Conservation (phyloP, 2,113 vertebrate genomes). For the Cynocephalus volans region DNA sequence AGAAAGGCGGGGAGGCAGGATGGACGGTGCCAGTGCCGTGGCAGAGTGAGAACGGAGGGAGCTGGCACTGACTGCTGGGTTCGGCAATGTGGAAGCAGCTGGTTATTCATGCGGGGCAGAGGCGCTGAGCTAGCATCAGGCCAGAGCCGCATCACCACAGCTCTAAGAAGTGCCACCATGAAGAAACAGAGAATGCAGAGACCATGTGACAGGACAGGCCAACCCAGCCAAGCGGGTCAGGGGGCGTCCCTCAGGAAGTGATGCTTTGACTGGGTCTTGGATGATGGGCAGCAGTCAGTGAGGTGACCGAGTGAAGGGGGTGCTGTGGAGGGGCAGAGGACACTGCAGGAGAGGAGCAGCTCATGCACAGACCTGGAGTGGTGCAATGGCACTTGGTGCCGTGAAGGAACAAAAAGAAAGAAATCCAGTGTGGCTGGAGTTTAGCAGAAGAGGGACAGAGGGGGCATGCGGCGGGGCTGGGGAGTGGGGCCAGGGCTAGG, state of each 20-base stretch:
- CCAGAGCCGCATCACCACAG: neutral
- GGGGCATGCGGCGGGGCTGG: rapidly evolving
- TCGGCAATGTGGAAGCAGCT: neutral
- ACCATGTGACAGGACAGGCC: neutral
- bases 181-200: neutral
- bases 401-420: neutral
- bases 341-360: neutral
- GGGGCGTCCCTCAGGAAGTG: neutral
- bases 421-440: neutral
- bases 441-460: neutral
- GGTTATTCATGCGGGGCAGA: rapidly evolving
- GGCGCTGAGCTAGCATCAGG: neutral
- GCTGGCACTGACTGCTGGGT: neutral
- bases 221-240: neutral
- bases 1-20: neutral
- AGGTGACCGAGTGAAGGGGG: too few relatives aligned
- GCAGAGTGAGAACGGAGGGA: rapidly evolving
- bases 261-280: neutral
- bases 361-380: neutral
- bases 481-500: neutral
- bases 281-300: neutral
- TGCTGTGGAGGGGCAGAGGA: neutral
- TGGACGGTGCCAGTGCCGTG: neutral
- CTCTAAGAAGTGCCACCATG: rapidly evolving
- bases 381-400: neutral